These are phyloP conservation scores for Orchestes rusci DNA, from an alignment of 2,888 invertebrate species.

Conservation along the genomic window DNA sequence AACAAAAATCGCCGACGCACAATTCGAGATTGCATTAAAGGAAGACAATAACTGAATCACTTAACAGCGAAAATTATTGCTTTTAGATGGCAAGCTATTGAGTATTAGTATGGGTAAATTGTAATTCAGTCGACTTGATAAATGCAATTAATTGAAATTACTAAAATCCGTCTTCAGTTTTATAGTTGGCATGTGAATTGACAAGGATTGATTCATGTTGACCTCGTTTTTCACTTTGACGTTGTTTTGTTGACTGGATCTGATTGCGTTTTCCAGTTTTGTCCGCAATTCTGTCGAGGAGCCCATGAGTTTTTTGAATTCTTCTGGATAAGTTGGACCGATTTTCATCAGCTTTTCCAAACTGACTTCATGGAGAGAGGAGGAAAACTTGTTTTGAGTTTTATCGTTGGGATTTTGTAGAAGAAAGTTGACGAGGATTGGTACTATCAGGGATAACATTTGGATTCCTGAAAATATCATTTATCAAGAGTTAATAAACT, in stretches of 20 bases:
- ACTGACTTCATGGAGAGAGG: constrained; percentile 78
- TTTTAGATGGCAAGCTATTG: too few relatives aligned
- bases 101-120: too few relatives aligned
- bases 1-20: too few relatives aligned
- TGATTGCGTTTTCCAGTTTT: constrained; percentile 80
- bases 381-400: constrained; percentile 55
- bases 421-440: constrained; percentile 81
- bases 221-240: constrained; percentile 47
- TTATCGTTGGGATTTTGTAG: constrained; percentile 59
- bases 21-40: too few relatives aligned
- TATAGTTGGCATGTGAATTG: constrained; percentile 62
- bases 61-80: too few relatives aligned
- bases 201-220: constrained; percentile 40
- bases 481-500: constrained; percentile 19
- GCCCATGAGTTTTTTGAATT: constrained; percentile 86
- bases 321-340: constrained; percentile 88
- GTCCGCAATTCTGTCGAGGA: constrained; percentile 72
- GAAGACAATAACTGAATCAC: too few relatives aligned
- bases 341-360: constrained; percentile 85
- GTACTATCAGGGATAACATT: constrained; percentile 82
- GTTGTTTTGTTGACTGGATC: constrained; percentile 59
- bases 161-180: constrained; percentile 93
- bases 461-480: constrained; percentile 64
- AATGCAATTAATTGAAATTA: constrained; percentile 80
- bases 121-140: too few relatives aligned